These are phyloP conservation scores for Siderastrea siderea DNA, from an alignment of 92 coral and sea anemone species.

Conservation along the genomic window DNA sequence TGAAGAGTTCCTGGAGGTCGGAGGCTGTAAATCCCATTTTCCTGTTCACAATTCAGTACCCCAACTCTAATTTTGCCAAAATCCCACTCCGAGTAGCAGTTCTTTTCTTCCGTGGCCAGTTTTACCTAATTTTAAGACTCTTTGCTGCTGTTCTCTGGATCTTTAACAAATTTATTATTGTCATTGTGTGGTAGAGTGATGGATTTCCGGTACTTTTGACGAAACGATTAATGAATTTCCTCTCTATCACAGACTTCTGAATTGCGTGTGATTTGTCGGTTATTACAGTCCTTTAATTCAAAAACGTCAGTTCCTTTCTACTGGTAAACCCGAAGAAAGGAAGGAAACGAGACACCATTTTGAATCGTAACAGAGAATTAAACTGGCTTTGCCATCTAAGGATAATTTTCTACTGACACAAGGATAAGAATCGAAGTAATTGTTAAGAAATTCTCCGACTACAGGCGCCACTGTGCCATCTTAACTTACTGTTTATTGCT, in stretches of 20 bases:
- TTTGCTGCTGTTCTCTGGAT: background rate
- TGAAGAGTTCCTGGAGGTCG: background rate
- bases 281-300: background rate
- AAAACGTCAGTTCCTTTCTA: background rate
- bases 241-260: background rate
- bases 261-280: background rate
- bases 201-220: constrained; percentile 9
- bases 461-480: constrained; percentile 14
- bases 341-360: constrained; percentile 5
- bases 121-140: too few relatives aligned
- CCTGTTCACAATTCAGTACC: too few relatives aligned
- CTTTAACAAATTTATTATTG: background rate
- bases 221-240: background rate
- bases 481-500: background rate
- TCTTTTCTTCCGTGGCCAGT: too few relatives aligned
- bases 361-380: background rate
- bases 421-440: background rate
- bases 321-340: background rate
- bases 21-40: background rate
- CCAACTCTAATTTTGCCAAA: background rate
- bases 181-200: background rate
- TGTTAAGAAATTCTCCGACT: constrained; percentile 11
- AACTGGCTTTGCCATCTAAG: background rate
- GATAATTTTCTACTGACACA: background rate
- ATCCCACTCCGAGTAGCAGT: background rate